phyloP scores from a whole-genome alignment of 2,888 invertebrate species.

The Zygogramma bicolorata region DNA sequence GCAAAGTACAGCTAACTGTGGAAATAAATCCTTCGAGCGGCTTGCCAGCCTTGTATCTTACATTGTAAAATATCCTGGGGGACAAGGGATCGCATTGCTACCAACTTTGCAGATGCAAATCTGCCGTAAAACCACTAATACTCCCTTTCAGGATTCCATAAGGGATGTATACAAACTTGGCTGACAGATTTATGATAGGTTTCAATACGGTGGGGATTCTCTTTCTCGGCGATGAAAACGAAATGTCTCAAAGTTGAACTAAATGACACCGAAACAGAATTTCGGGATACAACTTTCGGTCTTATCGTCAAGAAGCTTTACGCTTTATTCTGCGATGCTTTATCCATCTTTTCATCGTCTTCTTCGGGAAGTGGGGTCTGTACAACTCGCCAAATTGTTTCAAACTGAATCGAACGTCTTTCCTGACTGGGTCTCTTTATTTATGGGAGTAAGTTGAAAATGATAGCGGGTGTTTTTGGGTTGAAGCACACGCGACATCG shows the following conservation, averaged over 20 bases:
- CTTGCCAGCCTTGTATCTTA: conserved; percentile 51
- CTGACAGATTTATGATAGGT: conserved; percentile 63
- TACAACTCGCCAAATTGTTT: conserved; percentile 43
- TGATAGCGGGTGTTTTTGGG: conserved; percentile 27
- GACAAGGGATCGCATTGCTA: conserved; percentile 60
- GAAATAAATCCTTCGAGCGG: conserved; percentile 7
- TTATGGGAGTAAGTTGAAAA: conserved; percentile 36
- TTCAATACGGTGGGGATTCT: conserved; percentile 52
- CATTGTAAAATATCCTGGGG: conserved; percentile 58
- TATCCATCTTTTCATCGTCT: background rate
- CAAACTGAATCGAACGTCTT: conserved; percentile 42
- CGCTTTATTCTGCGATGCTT: background rate
- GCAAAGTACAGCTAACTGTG: background rate
- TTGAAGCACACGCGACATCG: conserved; percentile 10
- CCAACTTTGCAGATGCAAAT: conserved; percentile 64
- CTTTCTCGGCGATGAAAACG: background rate
- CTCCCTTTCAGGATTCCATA: conserved; percentile 58
- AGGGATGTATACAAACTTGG: conserved; percentile 58
- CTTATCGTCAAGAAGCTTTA: background rate
- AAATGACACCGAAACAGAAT: background rate
- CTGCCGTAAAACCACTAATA: conserved; percentile 64
- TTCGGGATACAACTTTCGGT: background rate
- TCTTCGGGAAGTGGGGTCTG: background rate
- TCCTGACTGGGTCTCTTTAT: conserved; percentile 32
- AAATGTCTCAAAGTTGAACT: background rate